Evolutionary conservation across 2,113 vertebrate genomes (phyloP).

Genomic region (Nannospalax galili): DNA sequence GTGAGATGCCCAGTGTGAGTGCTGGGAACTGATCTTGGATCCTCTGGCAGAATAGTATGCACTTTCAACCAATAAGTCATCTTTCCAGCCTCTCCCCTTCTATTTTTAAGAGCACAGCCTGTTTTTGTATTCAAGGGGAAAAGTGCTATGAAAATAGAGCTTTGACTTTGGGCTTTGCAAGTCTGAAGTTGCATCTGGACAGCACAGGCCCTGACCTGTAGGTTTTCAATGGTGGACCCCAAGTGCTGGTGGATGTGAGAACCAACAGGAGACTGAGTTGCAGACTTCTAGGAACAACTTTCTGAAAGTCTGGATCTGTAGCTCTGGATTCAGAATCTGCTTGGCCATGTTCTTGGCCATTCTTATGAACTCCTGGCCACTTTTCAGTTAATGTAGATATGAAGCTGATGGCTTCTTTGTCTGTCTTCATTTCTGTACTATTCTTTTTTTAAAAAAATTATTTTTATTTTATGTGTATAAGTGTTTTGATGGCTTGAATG

Average conservation of each 20-base stretch:
- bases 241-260: neutral
- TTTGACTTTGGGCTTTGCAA: neutral
- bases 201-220: accelerated
- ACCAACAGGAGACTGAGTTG: neutral
- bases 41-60: neutral
- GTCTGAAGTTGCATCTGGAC: neutral
- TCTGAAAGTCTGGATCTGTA: neutral
- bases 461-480: neutral
- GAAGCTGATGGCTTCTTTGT: neutral
- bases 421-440: neutral
- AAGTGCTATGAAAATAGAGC: neutral
- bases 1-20: neutral
- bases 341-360: neutral
- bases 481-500: no score
- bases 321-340: neutral
- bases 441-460: no score
- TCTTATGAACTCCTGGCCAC: neutral
- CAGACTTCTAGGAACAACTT: neutral
- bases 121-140: neutral
- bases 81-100: neutral
- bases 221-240: neutral
- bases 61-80: neutral
- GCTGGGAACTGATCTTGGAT: neutral
- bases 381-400: neutral
- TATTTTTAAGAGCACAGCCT: neutral